Percentiles rank a stretch among this genome's conserved stretches.
These are phyloP conservation scores for Dendrolimus punctatus DNA, from an alignment of 1,140 invertebrate species.

Conservation along the genomic window DNA sequence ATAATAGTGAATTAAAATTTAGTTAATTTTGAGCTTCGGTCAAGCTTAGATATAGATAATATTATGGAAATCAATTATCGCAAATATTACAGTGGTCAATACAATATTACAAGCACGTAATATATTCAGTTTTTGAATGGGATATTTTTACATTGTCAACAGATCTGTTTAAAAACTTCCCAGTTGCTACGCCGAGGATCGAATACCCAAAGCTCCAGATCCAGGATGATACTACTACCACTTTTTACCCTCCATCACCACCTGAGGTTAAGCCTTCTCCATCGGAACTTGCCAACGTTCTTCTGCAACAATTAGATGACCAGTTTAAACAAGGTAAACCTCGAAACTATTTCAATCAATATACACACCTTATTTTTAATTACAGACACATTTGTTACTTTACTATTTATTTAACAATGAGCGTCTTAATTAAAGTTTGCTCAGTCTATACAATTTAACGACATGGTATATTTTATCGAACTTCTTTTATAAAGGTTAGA, in stretches of 20 bases:
- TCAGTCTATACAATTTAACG: too few relatives aligned
- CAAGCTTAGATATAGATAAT: too few relatives aligned
- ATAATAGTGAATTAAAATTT: too few relatives aligned
- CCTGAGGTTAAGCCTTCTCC: constrained; percentile 52
- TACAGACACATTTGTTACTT: not conserved
- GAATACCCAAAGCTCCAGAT: constrained; percentile 26
- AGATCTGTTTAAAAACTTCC: constrained; percentile 60
- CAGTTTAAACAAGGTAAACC: constrained; percentile 64
- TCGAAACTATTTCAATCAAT: constrained; percentile 7
- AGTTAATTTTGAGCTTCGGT: too few relatives aligned
- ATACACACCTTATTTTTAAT: not conserved
- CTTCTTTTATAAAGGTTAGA: too few relatives aligned
- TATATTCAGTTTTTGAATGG: too few relatives aligned
- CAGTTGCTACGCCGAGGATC: constrained; percentile 48
- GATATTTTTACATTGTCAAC: constrained; percentile 12
- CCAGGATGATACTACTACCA: constrained; percentile 34
- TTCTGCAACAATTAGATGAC: constrained; percentile 65
- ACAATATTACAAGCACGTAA: too few relatives aligned
- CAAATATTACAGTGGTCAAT: too few relatives aligned
- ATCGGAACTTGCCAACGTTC: constrained; percentile 59
- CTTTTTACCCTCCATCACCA: constrained; percentile 56
- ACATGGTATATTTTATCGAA: too few relatives aligned
- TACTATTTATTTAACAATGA: too few relatives aligned
- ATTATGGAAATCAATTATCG: too few relatives aligned
- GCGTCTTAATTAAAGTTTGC: too few relatives aligned